phyloP scores from a whole-genome alignment of 2,797 vertebrate species.

The Pantherophis alleghaniensis region DNA sequence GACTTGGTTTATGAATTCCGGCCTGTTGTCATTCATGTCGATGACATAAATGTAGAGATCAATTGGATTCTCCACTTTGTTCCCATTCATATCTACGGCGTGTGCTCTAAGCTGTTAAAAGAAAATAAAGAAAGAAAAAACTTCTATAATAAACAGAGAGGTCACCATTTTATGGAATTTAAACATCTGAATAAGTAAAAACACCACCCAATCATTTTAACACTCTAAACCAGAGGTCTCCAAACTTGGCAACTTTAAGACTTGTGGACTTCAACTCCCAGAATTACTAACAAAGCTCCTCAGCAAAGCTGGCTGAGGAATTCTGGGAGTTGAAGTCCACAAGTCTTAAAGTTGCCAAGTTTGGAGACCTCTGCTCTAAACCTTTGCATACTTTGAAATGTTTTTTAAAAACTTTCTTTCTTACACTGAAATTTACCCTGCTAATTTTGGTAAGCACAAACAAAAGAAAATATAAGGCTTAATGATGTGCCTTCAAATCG shows the following conservation, averaged over 20 bases:
- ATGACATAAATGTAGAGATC: slow-evolving; percentile 97
- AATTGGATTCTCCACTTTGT: slow-evolving; percentile 95
- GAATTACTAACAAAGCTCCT: too few species aligned
- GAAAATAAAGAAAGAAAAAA: slow-evolving; percentile 45
- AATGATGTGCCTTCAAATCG: not conserved
- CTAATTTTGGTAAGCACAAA: not conserved
- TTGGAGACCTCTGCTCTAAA: not conserved
- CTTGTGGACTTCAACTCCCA: too few species aligned
- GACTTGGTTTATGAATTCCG: slow-evolving; percentile 90
- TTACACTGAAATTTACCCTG: not conserved
- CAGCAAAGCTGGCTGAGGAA: too few species aligned
- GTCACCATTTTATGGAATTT: slow-evolving; percentile 36
- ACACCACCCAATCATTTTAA: slow-evolving; percentile 32
- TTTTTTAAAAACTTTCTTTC: slow-evolving; percentile 26
- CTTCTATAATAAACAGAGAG: slow-evolving; percentile 22
- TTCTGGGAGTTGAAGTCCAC: too few species aligned
- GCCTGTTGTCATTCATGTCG: slow-evolving; percentile 94
- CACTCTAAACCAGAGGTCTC: slow-evolving; percentile 20
- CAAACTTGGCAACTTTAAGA: too few species aligned
- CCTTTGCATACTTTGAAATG: slow-evolving; percentile 31
- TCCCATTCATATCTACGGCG: slow-evolving; percentile 94
- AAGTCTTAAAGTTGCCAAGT: too few species aligned
- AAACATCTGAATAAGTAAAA: slow-evolving; percentile 12
- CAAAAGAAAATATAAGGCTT: not conserved
- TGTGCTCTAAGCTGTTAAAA: slow-evolving; percentile 86